Conservation (phyloP, 2,113 vertebrate species). For the Desmodus rotundus region DNA sequence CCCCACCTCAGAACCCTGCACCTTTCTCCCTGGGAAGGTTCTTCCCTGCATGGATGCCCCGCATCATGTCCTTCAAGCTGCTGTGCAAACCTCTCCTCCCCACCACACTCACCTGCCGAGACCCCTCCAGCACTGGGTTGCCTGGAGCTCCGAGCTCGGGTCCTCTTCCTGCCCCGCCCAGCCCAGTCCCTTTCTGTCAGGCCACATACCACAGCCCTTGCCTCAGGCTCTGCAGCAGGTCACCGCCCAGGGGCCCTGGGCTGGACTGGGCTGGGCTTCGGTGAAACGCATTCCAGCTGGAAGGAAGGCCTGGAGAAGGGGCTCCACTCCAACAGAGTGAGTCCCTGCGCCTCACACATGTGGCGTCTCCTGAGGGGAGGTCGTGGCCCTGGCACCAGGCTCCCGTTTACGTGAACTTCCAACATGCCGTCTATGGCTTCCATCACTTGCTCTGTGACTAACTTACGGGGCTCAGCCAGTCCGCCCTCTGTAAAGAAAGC, state of each 20-base stretch:
- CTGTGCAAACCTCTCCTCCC: not conserved
- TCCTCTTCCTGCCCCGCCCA: not conserved
- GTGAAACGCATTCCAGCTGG: not conserved
- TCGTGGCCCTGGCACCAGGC: rapidly evolving
- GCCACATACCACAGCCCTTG: not conserved
- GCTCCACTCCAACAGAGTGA: not conserved
- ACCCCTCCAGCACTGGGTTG: not conserved
- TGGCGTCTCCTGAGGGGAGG: not conserved
- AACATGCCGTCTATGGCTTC: not conserved
- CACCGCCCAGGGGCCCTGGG: not conserved
- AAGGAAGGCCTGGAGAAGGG: not conserved
- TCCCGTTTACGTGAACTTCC: not conserved
- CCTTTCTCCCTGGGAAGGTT: not conserved
- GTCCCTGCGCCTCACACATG: rapidly evolving
- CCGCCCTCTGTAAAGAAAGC: not conserved
- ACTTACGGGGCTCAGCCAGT: not conserved
- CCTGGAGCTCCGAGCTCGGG: rapidly evolving
- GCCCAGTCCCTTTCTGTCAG: not conserved
- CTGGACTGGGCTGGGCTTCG: not conserved
- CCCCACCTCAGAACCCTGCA: not conserved
- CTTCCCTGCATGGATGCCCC: not conserved
- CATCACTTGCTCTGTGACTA: not conserved
- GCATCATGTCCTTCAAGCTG: not conserved
- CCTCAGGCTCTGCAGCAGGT: not conserved
- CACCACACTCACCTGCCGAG: not conserved